Evolutionary conservation across 2,888 invertebrate species (phyloP), one percentile per base, ranked within the genome.

Genomic region (Tubulanus polymorphus): DNA sequence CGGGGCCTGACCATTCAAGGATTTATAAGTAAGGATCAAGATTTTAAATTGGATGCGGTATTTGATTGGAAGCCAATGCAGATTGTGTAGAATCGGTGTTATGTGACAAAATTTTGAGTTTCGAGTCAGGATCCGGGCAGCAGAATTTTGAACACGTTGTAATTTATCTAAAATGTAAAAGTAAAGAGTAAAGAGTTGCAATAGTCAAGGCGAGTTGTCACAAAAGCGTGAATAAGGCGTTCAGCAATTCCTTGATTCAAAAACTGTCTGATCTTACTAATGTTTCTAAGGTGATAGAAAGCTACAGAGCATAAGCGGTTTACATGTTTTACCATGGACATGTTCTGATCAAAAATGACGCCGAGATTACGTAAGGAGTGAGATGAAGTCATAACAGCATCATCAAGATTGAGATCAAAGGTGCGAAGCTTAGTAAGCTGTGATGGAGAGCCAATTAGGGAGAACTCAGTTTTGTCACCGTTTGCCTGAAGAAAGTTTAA

Each of bases 401-500:
- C n/a, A 30, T 15, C 49, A 29, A 49, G 28, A 1, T 15, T 49
- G 6, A 49, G 3, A n/a, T 18, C n/a, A 28, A 8, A 8, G 8
- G 20, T 8, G 3, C 15, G 6, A 49, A 25, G 3, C 32, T 49
- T 49, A 15, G 27, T 27, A 26, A 26, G n/a, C n/a, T n/a, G n/a
- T n/a, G n/a, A n/a, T n/a, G n/a, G n/a, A n/a, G n/a, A n/a, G n/a
- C n/a, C n/a, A 3, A 48, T 49, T 8, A 23, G 49, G 25, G 25
- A 52, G 12, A 51, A 18, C 37, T 41, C 56, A 18, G 56, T 54
- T 51, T 52, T 54, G 26, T 53, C 55, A 5, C 49, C 46, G 37
- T 58, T 58, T n/a, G n/a, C n/a, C n/a, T n/a, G 12, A 35, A 56
- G 28, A 49, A 55, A 47, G 49, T 48, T 56, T 8, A 32, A 32